phyloP scores from a whole-genome alignment of 2,888 invertebrate species.

The Sepioteuthis lessoniana region DNA sequence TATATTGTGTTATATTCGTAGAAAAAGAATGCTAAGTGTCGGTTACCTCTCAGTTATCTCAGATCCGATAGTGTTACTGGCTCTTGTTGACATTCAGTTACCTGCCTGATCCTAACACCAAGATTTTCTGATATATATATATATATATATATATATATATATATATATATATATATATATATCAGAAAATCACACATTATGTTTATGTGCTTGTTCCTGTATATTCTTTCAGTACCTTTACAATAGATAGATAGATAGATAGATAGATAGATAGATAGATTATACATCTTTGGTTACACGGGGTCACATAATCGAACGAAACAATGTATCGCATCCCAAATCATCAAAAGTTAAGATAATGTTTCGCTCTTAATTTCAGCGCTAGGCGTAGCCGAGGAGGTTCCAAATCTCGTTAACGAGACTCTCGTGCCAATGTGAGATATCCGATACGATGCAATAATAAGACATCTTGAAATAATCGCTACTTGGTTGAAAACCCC shows the following conservation, averaged over 20 bases:
- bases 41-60: no score
- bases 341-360: not conserved
- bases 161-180: not conserved
- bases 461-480: not conserved
- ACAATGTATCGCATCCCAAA: not conserved
- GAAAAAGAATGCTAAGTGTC: no score
- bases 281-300: not conserved
- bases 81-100: no score
- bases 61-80: no score
- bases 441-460: not conserved
- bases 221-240: no score
- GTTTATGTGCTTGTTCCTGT: not conserved
- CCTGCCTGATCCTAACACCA: no score
- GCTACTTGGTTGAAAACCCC: not conserved
- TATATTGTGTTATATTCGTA: no score
- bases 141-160: conserved; percentile 34
- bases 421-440: not conserved
- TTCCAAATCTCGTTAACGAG: conserved; percentile 37
- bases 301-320: not conserved
- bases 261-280: not conserved
- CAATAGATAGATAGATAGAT: conserved; percentile 4
- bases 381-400: not conserved
- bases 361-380: not conserved
- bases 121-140: not conserved
- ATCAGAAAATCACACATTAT: no score